These are phyloP conservation scores for Scaptomyza polygonia DNA, from an alignment of 2,888 invertebrate genomes.

Conservation along the genomic window DNA sequence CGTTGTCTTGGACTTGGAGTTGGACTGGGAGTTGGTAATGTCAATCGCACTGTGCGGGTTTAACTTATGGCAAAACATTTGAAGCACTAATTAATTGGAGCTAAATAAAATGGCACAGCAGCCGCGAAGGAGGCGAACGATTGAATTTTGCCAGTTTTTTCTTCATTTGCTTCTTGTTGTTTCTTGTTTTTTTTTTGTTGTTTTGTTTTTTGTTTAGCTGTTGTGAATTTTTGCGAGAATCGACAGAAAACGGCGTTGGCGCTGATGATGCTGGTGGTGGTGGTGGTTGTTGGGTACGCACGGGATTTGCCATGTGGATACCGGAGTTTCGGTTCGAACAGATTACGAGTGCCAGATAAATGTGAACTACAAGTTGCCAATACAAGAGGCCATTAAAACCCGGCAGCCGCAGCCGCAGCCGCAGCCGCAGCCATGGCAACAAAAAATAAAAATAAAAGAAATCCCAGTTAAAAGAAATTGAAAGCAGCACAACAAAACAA, in stretches of 20 bases:
- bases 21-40: slow-evolving; percentile 63
- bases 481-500: too few relatives aligned
- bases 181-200: slow-evolving; percentile 10
- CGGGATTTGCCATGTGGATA: slow-evolving; percentile 54
- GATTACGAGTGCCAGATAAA: slow-evolving; percentile 82
- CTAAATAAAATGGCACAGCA: slow-evolving; percentile 83
- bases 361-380: slow-evolving; percentile 81
- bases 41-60: slow-evolving; percentile 79
- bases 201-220: slow-evolving; percentile 10
- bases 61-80: slow-evolving; percentile 84
- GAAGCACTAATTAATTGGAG: slow-evolving; percentile 85
- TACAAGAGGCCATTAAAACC: slow-evolving; percentile 80
- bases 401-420: slow-evolving; percentile 64
- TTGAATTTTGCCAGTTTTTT: slow-evolving; percentile 6
- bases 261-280: slow-evolving; percentile 29
- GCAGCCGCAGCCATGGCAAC: slow-evolving; percentile 46
- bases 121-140: slow-evolving; percentile 51
- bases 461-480: slow-evolving; percentile 54
- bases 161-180: slow-evolving; percentile 12
- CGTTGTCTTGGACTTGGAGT: slow-evolving; percentile 20
- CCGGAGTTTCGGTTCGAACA: slow-evolving; percentile 40
- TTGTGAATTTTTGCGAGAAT: slow-evolving; percentile 39
- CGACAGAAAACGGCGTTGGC: slow-evolving; percentile 42
- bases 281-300: slow-evolving; percentile 51
- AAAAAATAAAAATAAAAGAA: slow-evolving; percentile 32